These are phyloP conservation scores for Periphyllus acericola DNA, from an alignment of 2,888 invertebrate genomes.

Conservation along the genomic window DNA sequence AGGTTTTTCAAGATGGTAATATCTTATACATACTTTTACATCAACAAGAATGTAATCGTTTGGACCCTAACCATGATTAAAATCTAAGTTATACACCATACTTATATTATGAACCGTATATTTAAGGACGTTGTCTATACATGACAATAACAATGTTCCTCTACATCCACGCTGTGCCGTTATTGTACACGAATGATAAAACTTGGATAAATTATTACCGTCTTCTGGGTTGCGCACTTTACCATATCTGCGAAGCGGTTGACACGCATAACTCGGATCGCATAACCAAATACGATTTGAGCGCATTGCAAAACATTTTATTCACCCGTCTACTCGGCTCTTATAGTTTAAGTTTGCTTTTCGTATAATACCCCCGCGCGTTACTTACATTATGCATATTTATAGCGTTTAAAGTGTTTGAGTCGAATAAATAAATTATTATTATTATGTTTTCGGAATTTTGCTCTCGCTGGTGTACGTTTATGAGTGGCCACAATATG, in stretches of 20 bases:
- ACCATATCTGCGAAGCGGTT: not conserved
- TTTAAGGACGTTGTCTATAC: not conserved
- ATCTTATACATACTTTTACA: conserved; percentile 1
- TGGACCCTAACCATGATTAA: not conserved
- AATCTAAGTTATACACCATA: conserved; percentile 12
- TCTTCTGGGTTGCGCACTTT: not conserved
- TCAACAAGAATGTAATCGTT: conserved; percentile 20
- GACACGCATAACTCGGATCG: not conserved
- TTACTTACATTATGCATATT: too few species aligned
- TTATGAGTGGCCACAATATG: too few species aligned
- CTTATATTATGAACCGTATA: not conserved
- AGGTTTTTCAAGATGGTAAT: not conserved
- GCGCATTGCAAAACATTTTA: too few species aligned
- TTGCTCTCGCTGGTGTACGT: too few species aligned
- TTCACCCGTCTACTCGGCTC: too few species aligned
- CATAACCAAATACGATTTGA: too few species aligned
- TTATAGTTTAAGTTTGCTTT: too few species aligned
- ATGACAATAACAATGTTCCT: not conserved
- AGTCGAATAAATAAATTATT: too few species aligned
- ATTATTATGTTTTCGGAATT: too few species aligned
- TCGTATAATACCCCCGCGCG: too few species aligned
- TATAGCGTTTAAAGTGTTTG: too few species aligned
- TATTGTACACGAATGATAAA: not conserved
- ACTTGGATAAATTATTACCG: not conserved
- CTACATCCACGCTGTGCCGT: not conserved